Conservation (phyloP, 1,140 invertebrate genomes). For the Adoxophyes honmai region DNA sequence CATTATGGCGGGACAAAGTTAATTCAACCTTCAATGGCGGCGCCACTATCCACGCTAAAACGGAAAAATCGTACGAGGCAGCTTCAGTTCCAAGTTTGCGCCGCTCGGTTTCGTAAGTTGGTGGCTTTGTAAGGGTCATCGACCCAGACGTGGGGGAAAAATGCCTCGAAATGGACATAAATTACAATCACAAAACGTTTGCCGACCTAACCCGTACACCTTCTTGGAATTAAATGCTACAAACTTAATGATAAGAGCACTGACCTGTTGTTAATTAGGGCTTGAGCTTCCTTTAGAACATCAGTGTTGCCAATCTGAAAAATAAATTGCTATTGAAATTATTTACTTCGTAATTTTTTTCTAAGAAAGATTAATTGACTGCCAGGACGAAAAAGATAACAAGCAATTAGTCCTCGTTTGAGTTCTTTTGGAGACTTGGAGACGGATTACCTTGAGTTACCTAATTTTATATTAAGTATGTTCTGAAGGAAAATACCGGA, state of each 20-base stretch:
- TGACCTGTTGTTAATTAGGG: not conserved
- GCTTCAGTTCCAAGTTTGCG: not conserved
- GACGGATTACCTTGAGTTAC: too few relatives aligned
- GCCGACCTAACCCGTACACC: not conserved
- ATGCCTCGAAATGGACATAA: conserved; percentile 16
- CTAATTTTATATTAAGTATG: too few relatives aligned
- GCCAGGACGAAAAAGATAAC: too few relatives aligned
- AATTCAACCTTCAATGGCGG: not conserved
- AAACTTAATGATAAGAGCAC: not conserved
- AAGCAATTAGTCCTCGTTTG: too few relatives aligned
- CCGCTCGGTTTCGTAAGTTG: not conserved
- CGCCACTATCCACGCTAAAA: not conserved
- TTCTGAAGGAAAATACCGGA: too few relatives aligned
- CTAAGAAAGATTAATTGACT: not conserved
- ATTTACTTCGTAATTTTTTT: not conserved
- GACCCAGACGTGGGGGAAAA: conserved; percentile 30
- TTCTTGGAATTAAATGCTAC: conserved; percentile 13
- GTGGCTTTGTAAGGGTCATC: conserved; percentile 21
- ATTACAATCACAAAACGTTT: conserved; percentile 14
- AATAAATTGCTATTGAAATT: not conserved
- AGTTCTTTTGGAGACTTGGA: too few relatives aligned
- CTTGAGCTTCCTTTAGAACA: conserved; percentile 1
- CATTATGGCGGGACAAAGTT: not conserved
- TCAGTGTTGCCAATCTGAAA: conserved; percentile 1
- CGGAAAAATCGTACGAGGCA: not conserved